Percentiles rank a stretch among this genome's conserved stretches.
Evolutionary conservation across 2,797 vertebrate genomes (phyloP).

Genomic region (Onychomys arenicola): DNA sequence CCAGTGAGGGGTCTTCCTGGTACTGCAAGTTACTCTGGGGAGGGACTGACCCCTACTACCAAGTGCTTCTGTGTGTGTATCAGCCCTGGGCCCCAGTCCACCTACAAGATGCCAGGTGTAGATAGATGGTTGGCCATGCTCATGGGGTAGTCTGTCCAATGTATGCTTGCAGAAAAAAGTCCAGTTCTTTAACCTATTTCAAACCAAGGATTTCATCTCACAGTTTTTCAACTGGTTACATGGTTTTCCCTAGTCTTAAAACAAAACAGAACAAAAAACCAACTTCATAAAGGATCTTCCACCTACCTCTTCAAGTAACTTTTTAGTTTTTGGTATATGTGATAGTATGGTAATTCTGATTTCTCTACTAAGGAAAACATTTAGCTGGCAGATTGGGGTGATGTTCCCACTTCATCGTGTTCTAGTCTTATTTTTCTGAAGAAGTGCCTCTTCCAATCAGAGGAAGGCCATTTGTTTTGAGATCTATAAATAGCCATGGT

Average conservation of each 20-base stretch:
- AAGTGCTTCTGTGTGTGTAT: not conserved
- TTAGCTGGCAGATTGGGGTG: conserved; percentile 5
- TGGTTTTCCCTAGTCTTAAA: not conserved
- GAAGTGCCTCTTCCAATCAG: conserved; percentile 66
- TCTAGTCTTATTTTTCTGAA: conserved; percentile 17
- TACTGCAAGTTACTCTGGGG: not conserved
- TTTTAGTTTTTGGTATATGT: not conserved
- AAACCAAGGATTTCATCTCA: not conserved
- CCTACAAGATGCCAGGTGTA: not conserved
- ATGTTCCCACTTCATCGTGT: conserved; percentile 38
- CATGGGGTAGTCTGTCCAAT: not conserved
- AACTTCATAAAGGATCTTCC: not conserved
- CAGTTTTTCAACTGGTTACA: not conserved
- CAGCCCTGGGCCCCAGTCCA: not conserved
- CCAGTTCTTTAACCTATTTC: not conserved
- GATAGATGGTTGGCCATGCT: not conserved
- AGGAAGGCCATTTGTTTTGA: conserved; percentile 65
- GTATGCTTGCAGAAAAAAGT: not conserved
- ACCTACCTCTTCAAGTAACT: not conserved
- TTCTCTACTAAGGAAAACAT: conserved; percentile 42
- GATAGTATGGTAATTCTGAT: conserved; percentile 25
- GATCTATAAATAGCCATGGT: conserved; percentile 59
- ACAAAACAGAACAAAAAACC: not conserved
- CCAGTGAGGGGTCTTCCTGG: not conserved
- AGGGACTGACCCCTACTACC: not conserved